These are phyloP conservation scores for Tachysurus vachellii DNA, from an alignment of 2,113 vertebrate genomes.

Conservation along the genomic window DNA sequence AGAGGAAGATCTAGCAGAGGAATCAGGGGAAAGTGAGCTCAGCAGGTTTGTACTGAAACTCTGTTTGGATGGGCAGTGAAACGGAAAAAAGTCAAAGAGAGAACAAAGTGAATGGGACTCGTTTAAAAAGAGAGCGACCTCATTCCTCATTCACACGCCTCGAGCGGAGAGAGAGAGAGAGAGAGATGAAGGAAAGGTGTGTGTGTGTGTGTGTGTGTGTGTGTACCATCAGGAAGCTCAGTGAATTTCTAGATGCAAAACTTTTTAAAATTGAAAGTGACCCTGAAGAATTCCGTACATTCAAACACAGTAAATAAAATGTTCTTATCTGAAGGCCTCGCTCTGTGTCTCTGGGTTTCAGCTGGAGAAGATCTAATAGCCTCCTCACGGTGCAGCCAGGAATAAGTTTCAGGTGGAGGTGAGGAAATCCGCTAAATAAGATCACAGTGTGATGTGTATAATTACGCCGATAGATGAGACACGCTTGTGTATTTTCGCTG, in stretches of 20 bases:
- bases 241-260: neutral
- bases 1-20: neutral
- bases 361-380: neutral
- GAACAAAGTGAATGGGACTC: conserved; percentile 8
- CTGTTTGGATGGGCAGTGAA: conserved; percentile 2
- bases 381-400: neutral
- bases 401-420: neutral
- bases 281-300: neutral
- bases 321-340: neutral
- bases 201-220: neutral
- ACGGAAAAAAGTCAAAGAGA: neutral
- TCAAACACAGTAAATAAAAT: neutral
- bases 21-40: neutral
- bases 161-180: neutral
- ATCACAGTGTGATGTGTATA: neutral
- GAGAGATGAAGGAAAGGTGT: neutral
- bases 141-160: conserved; percentile 3
- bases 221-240: neutral
- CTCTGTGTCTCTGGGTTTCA: neutral
- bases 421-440: neutral
- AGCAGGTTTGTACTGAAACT: neutral
- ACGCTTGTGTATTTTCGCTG: neutral
- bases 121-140: conserved; percentile 12
- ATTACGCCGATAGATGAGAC: neutral
- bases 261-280: neutral